Evolutionary conservation across 2,113 vertebrate species (phyloP).

Genomic region (Gasterosteus nipponicus): DNA sequence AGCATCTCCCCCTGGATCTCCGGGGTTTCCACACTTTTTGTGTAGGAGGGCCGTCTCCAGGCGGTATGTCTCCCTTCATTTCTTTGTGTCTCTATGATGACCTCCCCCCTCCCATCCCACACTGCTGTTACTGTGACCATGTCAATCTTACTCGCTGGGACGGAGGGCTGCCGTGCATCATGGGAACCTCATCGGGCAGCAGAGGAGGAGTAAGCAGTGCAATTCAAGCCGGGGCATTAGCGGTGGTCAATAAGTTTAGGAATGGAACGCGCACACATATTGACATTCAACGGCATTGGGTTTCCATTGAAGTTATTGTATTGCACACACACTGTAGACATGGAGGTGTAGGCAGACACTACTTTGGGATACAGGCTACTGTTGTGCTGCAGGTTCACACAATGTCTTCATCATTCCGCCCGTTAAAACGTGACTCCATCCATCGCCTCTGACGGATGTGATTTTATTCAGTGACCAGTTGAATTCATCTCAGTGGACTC

Average conservation of each 20-base stretch:
- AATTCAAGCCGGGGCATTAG: constrained; percentile 68
- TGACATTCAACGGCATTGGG: constrained; percentile 23
- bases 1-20: constrained; percentile 28
- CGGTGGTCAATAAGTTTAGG: constrained; percentile 50
- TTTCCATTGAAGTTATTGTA: constrained; percentile 31
- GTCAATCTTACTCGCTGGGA: constrained; percentile 45
- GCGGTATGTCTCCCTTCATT: neutral
- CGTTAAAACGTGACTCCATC: neutral
- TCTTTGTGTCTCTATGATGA: no score
- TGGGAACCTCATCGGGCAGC: constrained; percentile 41
- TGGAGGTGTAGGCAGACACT: neutral
- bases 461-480: constrained; percentile 21
- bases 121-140: constrained; percentile 45
- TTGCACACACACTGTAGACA: neutral
- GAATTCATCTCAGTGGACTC: no score
- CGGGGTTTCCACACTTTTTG: constrained; percentile 14
- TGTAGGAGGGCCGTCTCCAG: constrained; percentile 33
- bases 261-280: constrained; percentile 27
- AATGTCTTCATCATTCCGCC: neutral
- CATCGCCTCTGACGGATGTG: no score
- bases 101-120: neutral
- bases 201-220: constrained; percentile 38
- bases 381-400: neutral
- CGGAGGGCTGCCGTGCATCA: constrained; percentile 32
- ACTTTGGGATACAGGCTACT: neutral